Evolutionary conservation across 2,888 invertebrate genomes (phyloP).

Genomic region (Leucoma salicis): DNA sequence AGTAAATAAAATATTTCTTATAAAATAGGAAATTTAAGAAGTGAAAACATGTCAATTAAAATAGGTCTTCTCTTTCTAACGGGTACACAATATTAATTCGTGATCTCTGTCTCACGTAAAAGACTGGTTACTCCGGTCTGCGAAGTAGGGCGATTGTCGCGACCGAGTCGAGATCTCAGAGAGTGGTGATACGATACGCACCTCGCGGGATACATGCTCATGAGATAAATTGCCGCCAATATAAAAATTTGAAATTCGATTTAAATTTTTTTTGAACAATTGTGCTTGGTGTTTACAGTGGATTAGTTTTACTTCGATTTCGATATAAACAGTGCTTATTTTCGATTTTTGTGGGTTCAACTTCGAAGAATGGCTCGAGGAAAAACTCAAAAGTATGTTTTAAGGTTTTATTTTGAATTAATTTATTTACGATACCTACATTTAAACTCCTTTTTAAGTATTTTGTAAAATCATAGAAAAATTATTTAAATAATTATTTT

Average conservation of each 20-base stretch:
- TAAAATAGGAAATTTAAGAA: neutral
- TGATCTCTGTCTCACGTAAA: conserved; percentile 64
- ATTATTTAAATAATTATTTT: too few species aligned
- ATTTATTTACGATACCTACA: too few species aligned
- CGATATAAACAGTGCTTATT: conserved; percentile 41
- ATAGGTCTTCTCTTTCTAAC: conserved; percentile 45
- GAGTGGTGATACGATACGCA: conserved; percentile 74
- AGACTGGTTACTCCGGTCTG: conserved; percentile 66
- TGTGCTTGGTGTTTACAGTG: conserved; percentile 53
- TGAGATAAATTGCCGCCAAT: conserved; percentile 75
- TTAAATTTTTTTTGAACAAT: conserved; percentile 27
- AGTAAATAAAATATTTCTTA: neutral
- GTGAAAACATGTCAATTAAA: conserved; percentile 1
- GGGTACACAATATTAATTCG: conserved; percentile 29
- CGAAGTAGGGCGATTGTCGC: conserved; percentile 77
- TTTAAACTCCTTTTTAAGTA: too few species aligned
- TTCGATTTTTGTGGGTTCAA: conserved; percentile 42
- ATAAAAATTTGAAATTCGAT: conserved; percentile 45
- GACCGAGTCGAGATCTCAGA: conserved; percentile 74
- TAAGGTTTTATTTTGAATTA: neutral
- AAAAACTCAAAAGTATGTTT: conserved; percentile 64
- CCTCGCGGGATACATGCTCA: conserved; percentile 73
- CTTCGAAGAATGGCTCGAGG: conserved; percentile 60
- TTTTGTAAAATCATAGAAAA: too few species aligned
- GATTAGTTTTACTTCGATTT: conserved; percentile 15